These are phyloP conservation scores for Erithacus rubecula DNA, from an alignment of 2,797 vertebrate species.

Conservation along the genomic window DNA sequence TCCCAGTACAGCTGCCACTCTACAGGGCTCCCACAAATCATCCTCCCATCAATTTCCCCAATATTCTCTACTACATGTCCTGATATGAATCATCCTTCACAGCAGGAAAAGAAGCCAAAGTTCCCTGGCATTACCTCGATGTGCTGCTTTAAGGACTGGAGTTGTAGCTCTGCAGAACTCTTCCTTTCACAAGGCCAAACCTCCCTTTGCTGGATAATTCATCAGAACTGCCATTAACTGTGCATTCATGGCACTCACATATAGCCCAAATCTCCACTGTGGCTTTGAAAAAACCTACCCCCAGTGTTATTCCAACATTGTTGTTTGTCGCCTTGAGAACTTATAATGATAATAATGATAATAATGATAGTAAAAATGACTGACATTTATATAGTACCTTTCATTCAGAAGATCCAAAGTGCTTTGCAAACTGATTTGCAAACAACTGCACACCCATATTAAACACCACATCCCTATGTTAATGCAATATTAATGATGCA, in stretches of 20 bases:
- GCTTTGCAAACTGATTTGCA: slow-evolving; percentile 35
- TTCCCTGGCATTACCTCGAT: neutral
- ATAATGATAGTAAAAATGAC: slow-evolving; percentile 51
- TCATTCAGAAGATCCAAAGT: slow-evolving; percentile 40
- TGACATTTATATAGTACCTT: slow-evolving; percentile 35
- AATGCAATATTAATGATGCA: neutral
- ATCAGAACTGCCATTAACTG: neutral
- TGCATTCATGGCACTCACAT: neutral
- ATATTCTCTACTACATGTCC: neutral
- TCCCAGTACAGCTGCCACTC: neutral
- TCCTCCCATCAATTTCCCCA: neutral
- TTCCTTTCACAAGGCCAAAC: neutral
- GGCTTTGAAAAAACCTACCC: neutral
- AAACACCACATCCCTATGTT: neutral
- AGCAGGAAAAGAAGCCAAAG: neutral
- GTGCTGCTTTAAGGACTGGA: neutral
- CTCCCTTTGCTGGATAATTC: neutral
- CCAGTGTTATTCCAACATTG: neutral
- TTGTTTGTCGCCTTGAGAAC: slow-evolving; percentile 29
- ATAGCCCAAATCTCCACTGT: neutral
- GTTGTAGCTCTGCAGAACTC: neutral
- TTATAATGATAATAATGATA: slow-evolving; percentile 14
- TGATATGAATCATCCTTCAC: neutral
- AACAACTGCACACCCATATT: neutral
- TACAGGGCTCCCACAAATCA: neutral